Conservation (phyloP, 2,113 vertebrate species). For the Marcusenius ussheri region DNA sequence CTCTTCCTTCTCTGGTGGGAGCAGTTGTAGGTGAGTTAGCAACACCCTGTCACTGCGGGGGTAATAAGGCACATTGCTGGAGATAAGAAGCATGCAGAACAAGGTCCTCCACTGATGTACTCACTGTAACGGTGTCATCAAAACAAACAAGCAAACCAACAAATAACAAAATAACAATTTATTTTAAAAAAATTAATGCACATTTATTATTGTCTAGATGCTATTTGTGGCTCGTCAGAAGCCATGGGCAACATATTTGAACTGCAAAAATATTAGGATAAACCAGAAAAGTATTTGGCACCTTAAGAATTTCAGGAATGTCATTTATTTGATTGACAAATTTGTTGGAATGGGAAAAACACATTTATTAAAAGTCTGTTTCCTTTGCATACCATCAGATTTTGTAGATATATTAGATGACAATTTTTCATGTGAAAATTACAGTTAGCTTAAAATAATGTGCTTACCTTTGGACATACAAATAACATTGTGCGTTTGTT, state of each 20-base stretch:
- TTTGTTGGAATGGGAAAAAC: slow-evolving; percentile 62
- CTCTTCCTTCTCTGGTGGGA: background rate
- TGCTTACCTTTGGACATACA: slow-evolving; percentile 67
- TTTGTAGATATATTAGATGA: slow-evolving; percentile 62
- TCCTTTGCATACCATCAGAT: slow-evolving; percentile 58
- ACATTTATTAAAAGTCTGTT: slow-evolving; percentile 75
- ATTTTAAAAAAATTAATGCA: background rate
- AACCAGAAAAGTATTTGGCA: slow-evolving; percentile 44
- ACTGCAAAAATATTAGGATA: slow-evolving; percentile 50
- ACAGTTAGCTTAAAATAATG: slow-evolving; percentile 67
- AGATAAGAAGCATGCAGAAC: background rate
- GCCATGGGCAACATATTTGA: slow-evolving; percentile 35
- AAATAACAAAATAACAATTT: background rate
- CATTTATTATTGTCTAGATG: slow-evolving; percentile 32
- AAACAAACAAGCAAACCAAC: background rate
- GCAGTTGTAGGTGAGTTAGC: background rate
- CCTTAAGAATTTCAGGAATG: slow-evolving; percentile 56
- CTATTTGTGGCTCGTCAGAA: slow-evolving; percentile 46
- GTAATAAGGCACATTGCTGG: slow-evolving; percentile 15
- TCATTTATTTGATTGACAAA: slow-evolving; percentile 49
- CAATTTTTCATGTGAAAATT: slow-evolving; percentile 73
- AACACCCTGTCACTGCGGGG: slow-evolving; percentile 15
- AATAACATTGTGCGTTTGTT: slow-evolving; percentile 70
- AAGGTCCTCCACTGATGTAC: slow-evolving; percentile 4
- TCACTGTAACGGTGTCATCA: slow-evolving; percentile 3